Evolutionary conservation across 1,140 invertebrate species (phyloP), one percentile per base, ranked within the genome.

Genomic region (Macrocentrus cingulum): DNA sequence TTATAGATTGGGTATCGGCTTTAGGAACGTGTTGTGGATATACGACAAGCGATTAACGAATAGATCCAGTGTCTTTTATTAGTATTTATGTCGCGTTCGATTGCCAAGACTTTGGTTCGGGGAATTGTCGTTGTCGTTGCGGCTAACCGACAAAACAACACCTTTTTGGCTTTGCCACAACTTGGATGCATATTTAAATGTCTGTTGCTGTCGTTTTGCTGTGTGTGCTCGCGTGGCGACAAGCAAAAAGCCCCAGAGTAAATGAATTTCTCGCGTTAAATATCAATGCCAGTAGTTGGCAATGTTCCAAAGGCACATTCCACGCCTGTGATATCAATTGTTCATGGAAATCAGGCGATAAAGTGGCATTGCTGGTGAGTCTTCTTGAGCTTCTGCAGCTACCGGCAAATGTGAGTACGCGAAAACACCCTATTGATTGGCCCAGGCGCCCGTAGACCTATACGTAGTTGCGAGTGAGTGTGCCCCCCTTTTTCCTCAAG

Each of bases 351-450:
- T 29, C 25, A 29, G 4, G 4, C 25, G 9, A 13, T 13, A 11
- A 39, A 39, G 8, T 39, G 8, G 15, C 29, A 34, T 7, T 34
- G 6, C 29, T 34, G 6, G 11, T 34, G 29, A 34, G 29, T 34
- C 11, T 6, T 34, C 6, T 34, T 34, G 25, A 29, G 9, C 25
- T 29, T 5, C 4, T 29, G 37, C 7, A 13, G 2, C 3, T 39
- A n/a, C 3, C 8, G 37, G 9, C 41, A 9, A 42, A 42, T 42
- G 15, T 77, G 80, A 80, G 81, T 81, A 79, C 9, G 77, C 77
- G 80, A 80, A 82, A 79, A 83, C 80, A 83, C 81, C 81, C 82
- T 83, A 84, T 84, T 82, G 82, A 84, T 84, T 84, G 80, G 74
- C 73, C 71, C 59, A 69, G 69, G 68, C 63, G 64, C 61, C 63